Evolutionary conservation across 2,113 vertebrate genomes (phyloP), one percentile per base, ranked within the genome.

Genomic region (Paedocypris sp.): DNA sequence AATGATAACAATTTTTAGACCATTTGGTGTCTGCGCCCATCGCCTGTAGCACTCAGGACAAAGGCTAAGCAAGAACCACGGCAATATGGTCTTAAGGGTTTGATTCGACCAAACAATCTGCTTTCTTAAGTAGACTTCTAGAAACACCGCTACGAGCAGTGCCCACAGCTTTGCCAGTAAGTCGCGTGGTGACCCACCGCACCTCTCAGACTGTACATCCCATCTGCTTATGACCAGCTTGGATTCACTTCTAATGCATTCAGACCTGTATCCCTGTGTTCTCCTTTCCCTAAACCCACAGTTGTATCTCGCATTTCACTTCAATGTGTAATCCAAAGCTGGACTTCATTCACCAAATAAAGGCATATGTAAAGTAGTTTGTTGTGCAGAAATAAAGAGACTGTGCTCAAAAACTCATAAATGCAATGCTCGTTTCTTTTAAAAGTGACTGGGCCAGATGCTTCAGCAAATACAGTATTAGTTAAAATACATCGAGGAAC

Each of bases 51-150:
- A 74, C 77, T 82, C 58, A 67, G 77, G 72, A 82, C 80, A 84
- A 80, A 82, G 75, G 77, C 56, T 73, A 72, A 72, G 67, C 19
- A 13, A 51, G 46, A 13, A 28, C 29, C 45, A 64, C 67, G 71
- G 75, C 83, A 87, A 85, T 84, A 83, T 85, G 83, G 80, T 84
- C 76, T 76, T 77, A 78, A 76, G 79, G 80, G 77, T 82, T 80
- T 77, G 74, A 70, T 85, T 83, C 80, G 80, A 83, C 77, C 74
- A 82, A 77, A 83, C 84, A 86, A 82, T 81, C 83, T 85, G 83
- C 80, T 85, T 83, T 81, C 78, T 79, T 82, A 78, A 80, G 79
- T 80, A 75, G 79, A 86, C 83, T 84, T 83, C 82, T 80, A 82
- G 83, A 70, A 84, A 83, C 80, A 83, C 43, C 52, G 83, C 82